phyloP scores from a whole-genome alignment of 1,140 invertebrate species.

The Anastrepha obliqua region DNA sequence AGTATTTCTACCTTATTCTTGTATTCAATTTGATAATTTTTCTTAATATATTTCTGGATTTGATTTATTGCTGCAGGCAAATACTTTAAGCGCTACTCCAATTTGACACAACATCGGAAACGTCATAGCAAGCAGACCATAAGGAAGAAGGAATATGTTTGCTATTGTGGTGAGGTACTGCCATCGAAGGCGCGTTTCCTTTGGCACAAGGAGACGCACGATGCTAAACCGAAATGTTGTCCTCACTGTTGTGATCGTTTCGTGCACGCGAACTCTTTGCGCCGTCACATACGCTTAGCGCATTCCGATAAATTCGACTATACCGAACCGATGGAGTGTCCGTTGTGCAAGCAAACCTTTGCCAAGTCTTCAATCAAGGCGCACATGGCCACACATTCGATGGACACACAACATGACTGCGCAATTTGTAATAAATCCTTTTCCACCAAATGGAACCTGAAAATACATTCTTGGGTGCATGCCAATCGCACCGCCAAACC shows the following conservation, averaged over 20 bases:
- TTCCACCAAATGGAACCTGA: conserved; percentile 91
- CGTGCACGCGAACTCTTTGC: conserved; percentile 86
- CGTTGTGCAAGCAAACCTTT: conserved; percentile 87
- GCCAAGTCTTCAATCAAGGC: conserved; percentile 85
- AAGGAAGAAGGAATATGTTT: conserved; percentile 86
- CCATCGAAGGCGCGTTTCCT: conserved; percentile 87
- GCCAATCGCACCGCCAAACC: conserved; percentile 87
- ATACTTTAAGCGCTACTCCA: conserved; percentile 89
- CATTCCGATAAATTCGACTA: conserved; percentile 86
- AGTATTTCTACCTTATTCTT: conserved; percentile 51
- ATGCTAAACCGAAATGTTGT: conserved; percentile 87
- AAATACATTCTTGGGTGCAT: conserved; percentile 92
- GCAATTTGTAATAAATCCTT: conserved; percentile 89
- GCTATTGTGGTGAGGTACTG: conserved; percentile 87
- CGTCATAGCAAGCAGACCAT: conserved; percentile 81
- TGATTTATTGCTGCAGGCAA: conserved; percentile 72
- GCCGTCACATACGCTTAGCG: conserved; percentile 86
- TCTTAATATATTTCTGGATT: neutral
- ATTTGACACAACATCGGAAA: conserved; percentile 89
- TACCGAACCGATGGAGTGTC: conserved; percentile 85
- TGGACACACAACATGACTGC: conserved; percentile 84
- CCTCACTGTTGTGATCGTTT: conserved; percentile 89
- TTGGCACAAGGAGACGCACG: conserved; percentile 91
- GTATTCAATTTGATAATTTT: too few species aligned
- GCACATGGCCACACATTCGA: conserved; percentile 84